These are phyloP conservation scores for Rhabdornis inornatus DNA, from an alignment of 2,113 vertebrate species.

Conservation along the genomic window DNA sequence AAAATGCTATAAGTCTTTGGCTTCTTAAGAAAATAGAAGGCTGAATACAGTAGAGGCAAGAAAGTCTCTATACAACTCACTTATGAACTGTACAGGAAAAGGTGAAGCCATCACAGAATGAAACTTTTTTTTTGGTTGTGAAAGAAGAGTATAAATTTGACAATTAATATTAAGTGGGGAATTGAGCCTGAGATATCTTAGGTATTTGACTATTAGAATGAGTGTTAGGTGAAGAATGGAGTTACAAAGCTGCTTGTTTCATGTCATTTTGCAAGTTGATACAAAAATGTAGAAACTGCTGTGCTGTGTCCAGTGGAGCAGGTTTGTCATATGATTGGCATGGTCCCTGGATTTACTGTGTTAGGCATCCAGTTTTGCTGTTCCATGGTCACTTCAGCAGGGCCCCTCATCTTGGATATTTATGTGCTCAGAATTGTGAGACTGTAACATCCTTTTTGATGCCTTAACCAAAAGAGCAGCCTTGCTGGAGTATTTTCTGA, in stretches of 20 bases:
- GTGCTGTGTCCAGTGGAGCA: not conserved
- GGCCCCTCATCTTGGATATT: not conserved
- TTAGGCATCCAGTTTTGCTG: not conserved
- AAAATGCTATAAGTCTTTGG: not conserved
- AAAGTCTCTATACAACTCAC: not conserved
- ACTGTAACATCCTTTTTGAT: not conserved
- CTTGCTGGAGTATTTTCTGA: not conserved
- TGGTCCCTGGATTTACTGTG: not conserved
- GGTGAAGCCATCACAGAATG: not conserved
- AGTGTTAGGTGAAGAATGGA: not conserved
- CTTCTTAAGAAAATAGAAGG: not conserved
- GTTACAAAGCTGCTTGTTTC: not conserved
- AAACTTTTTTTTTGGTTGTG: not conserved
- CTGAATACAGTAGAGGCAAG: not conserved
- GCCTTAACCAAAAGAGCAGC: not conserved
- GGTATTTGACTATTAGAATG: not conserved
- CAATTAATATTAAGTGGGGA: not conserved
- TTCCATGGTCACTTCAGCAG: not conserved
- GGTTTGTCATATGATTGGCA: rapidly evolving
- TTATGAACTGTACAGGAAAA: not conserved
- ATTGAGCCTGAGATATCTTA: not conserved
- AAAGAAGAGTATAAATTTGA: not conserved
- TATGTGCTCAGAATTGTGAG: not conserved
- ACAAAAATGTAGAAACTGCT: not conserved
- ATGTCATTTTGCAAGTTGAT: not conserved